Conservation (phyloP, 2,888 invertebrate genomes). For the Mongoloraphidia duomilia region DNA sequence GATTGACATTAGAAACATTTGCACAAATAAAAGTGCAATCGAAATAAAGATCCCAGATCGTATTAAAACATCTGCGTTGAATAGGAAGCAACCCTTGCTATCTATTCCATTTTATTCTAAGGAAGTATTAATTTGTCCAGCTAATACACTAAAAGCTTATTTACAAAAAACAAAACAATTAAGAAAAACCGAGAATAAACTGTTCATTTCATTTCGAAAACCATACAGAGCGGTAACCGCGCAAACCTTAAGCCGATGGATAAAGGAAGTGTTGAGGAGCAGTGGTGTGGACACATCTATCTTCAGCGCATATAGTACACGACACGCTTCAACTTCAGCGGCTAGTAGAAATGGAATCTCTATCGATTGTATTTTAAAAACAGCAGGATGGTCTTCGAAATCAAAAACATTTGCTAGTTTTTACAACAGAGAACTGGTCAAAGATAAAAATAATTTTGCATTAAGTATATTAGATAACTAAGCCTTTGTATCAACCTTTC, state of each 20-base stretch:
- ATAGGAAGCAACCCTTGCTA: slow-evolving; percentile 10
- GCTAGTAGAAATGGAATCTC: slow-evolving; percentile 12
- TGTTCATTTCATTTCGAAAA: slow-evolving; percentile 12
- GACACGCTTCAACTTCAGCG: slow-evolving; percentile 17
- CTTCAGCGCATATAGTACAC: slow-evolving; percentile 13
- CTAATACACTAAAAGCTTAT: slow-evolving; percentile 8
- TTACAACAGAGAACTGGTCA: slow-evolving; percentile 7
- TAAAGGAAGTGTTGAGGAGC: too few species aligned
- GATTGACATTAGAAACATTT: slow-evolving; percentile 9
- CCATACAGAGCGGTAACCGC: slow-evolving; percentile 11
- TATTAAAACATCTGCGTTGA: slow-evolving; percentile 7
- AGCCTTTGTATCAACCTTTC: too few species aligned
- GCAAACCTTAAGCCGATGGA: slow-evolving; percentile 15
- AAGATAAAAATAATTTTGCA: slow-evolving; percentile 5
- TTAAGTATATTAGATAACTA: slow-evolving; percentile 3
- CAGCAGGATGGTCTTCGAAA: slow-evolving; percentile 15
- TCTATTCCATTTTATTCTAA: slow-evolving; percentile 10
- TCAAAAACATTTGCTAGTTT: slow-evolving; percentile 15
- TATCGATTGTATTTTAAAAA: slow-evolving; percentile 12
- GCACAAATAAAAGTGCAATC: slow-evolving; percentile 2
- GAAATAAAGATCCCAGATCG: slow-evolving; percentile 10
- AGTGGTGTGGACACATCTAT: slow-evolving; percentile 13
- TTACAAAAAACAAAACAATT: slow-evolving; percentile 8
- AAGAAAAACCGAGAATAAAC: slow-evolving; percentile 1
- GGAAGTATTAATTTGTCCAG: slow-evolving; percentile 9